Evolutionary conservation across 2,113 vertebrate species (phyloP).

Genomic region (Pomatorhinus ruficollis): DNA sequence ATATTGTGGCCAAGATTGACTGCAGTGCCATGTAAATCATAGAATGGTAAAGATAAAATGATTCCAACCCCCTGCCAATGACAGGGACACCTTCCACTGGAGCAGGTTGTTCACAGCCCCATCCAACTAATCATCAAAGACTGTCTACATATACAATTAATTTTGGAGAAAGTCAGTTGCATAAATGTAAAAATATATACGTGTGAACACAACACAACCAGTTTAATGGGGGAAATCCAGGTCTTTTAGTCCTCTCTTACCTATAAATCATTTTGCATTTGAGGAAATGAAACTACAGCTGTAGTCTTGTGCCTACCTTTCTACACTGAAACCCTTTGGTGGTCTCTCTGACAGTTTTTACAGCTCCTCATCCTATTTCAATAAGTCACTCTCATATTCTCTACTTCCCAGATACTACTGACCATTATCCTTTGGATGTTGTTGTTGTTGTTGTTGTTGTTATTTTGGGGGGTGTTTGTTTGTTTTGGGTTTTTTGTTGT

Average conservation of each 20-base stretch:
- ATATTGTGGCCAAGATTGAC: neutral
- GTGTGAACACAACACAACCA: neutral
- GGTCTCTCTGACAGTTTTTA: neutral
- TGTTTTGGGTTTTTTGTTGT: too few relatives aligned
- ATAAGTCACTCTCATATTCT: neutral
- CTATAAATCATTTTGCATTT: neutral
- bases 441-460: too few relatives aligned
- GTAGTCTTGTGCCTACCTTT: neutral
- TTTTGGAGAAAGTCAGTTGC: neutral
- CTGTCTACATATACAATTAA: fast-evolving
- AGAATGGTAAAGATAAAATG: neutral
- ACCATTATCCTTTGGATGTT: neutral
- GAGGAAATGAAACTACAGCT: neutral
- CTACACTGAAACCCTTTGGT: neutral
- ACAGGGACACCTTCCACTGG: neutral
- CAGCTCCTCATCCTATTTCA: neutral
- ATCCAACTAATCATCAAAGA: neutral
- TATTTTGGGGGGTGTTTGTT: too few relatives aligned
- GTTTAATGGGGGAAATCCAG: neutral
- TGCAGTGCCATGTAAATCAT: neutral
- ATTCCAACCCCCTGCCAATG: neutral
- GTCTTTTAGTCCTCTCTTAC: neutral
- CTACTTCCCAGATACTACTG: neutral
- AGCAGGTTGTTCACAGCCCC: neutral
- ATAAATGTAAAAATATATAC: neutral